Percentiles rank a stretch among this genome's conserved stretches.
These are phyloP conservation scores for Lepidothrix coronata DNA, from an alignment of 2,113 vertebrate species.

Conservation along the genomic window DNA sequence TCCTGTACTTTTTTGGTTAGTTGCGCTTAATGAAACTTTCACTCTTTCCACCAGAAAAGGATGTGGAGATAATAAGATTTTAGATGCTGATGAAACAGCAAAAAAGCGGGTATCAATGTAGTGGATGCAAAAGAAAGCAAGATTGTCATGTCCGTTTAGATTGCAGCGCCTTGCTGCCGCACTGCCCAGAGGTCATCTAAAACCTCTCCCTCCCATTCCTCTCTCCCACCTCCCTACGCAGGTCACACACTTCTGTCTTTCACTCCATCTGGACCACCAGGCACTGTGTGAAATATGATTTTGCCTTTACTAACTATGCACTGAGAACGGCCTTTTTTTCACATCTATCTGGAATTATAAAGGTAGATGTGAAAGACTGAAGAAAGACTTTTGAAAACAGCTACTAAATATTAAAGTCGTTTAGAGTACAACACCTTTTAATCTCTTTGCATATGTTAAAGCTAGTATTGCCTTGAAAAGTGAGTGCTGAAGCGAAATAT, in stretches of 20 bases:
- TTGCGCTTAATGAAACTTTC: not conserved
- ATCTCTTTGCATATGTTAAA: slow-evolving; percentile 15
- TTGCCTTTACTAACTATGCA: not conserved
- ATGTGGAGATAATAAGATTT: not conserved
- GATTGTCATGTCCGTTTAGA: not conserved
- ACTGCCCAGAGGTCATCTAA: not conserved
- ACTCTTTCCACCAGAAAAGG: not conserved
- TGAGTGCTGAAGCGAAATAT: not conserved
- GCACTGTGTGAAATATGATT: not conserved
- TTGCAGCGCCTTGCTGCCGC: not conserved
- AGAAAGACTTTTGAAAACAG: not conserved
- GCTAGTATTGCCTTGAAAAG: not conserved
- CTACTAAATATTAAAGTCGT: not conserved
- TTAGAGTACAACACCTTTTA: not conserved
- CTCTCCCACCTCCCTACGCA: not conserved
- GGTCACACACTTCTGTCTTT: not conserved
- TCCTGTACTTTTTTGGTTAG: not conserved
- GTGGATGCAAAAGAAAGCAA: not conserved
- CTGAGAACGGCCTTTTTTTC: not conserved
- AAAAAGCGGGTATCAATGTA: not conserved
- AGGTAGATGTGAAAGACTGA: too few species aligned
- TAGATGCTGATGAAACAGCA: not conserved
- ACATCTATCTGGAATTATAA: not conserved
- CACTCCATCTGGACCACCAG: fast-evolving
- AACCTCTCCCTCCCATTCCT: not conserved